A percentile compares a stretch with the other conserved stretches of the same genome.
phyloP scores from a whole-genome alignment of 2,888 invertebrate species.

The Drosophila nigricruria region DNA sequence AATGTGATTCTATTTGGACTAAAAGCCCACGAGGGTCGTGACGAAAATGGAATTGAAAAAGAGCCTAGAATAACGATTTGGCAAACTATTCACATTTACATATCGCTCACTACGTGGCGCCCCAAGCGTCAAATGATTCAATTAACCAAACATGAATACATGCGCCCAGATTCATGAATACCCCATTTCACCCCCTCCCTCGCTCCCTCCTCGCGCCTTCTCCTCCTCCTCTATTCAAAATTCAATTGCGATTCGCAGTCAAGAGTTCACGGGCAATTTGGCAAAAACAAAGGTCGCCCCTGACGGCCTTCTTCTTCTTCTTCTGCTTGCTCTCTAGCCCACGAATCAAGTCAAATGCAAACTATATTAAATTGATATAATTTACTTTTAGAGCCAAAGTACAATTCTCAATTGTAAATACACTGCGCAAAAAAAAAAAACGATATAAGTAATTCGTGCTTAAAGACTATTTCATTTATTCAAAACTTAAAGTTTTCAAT shows the following conservation, averaged over 20 bases:
- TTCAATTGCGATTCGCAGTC: conserved; percentile 24
- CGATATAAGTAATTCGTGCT: not conserved
- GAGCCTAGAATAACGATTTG: conserved; percentile 35
- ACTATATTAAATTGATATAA: conserved; percentile 34
- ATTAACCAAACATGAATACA: conserved; percentile 40
- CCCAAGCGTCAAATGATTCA: conserved; percentile 43
- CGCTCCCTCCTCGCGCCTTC: too few species aligned
- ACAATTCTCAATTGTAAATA: not conserved
- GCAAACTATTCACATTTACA: conserved; percentile 42
- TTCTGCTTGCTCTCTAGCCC: not conserved
- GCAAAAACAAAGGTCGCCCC: conserved; percentile 51
- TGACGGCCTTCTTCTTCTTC: conserved; percentile 2
- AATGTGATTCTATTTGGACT: conserved; percentile 18
- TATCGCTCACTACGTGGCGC: conserved; percentile 17
- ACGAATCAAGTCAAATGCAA: conserved; percentile 13
- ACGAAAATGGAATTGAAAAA: conserved; percentile 20
- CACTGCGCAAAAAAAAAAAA: not conserved
- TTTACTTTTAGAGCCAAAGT: conserved; percentile 12
- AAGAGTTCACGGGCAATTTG: conserved; percentile 58
- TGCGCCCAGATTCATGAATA: conserved; percentile 9
- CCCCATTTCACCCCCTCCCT: not conserved
- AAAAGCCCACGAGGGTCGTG: conserved; percentile 12
- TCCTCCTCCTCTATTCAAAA: not conserved
- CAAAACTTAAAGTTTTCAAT: not conserved
- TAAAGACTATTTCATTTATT: not conserved